These are phyloP conservation scores for Gastracanthus pulcherrimus DNA, from an alignment of 2,888 invertebrate species.

Conservation along the genomic window DNA sequence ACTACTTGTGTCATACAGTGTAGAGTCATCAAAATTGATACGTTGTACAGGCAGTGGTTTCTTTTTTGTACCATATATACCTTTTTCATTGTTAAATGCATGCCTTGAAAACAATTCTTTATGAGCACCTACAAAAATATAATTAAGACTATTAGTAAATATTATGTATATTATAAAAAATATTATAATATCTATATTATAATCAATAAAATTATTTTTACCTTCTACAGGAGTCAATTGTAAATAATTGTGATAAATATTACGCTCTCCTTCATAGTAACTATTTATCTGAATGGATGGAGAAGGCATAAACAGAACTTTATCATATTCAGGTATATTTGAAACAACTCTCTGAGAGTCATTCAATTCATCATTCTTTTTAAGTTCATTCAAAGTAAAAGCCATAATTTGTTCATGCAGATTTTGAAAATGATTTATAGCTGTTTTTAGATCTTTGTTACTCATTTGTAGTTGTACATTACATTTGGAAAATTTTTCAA, in stretches of 20 bases:
- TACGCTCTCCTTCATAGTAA: constrained; percentile 56
- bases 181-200: background rate
- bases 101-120: constrained; percentile 54
- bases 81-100: constrained; percentile 43
- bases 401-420: constrained; percentile 56
- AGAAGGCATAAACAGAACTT: constrained; percentile 68
- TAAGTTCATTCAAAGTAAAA: constrained; percentile 28
- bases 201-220: constrained; percentile 52
- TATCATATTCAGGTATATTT: constrained; percentile 58
- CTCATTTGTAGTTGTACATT: constrained; percentile 66
- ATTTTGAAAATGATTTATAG: constrained; percentile 61
- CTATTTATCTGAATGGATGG: constrained; percentile 68
- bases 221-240: constrained; percentile 71
- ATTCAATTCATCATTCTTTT: constrained; percentile 26
- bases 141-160: background rate
- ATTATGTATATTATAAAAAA: background rate
- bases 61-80: constrained; percentile 1
- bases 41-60: constrained; percentile 51
- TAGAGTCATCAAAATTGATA: constrained; percentile 65
- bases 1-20: constrained; percentile 41
- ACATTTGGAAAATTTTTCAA: constrained; percentile 63
- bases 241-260: constrained; percentile 63
- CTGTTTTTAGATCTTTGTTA: constrained; percentile 63
- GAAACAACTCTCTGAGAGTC: constrained; percentile 26
- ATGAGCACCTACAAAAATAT: constrained; percentile 45